These are phyloP conservation scores for Malthinus flaveolus DNA, from an alignment of 2,888 invertebrate species.

Conservation along the genomic window DNA sequence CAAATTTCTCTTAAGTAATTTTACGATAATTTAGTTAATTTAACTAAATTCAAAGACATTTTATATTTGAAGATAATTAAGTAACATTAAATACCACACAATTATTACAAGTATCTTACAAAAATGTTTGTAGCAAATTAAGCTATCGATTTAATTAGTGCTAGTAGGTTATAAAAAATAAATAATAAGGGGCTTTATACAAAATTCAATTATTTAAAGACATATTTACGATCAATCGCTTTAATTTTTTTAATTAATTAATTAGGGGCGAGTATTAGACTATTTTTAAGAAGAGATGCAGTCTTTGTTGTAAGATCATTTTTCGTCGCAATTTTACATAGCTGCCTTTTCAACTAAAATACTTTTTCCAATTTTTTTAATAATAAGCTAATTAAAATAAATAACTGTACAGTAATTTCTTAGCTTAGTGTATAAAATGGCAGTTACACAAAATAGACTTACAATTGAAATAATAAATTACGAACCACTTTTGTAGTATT, in stretches of 20 bases:
- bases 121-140: slow-evolving; percentile 1
- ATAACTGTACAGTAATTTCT: slow-evolving; percentile 4
- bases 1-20: too few relatives aligned
- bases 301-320: neutral
- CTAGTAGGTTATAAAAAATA: neutral
- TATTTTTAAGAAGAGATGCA: neutral
- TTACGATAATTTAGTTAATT: too few relatives aligned
- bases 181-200: slow-evolving; percentile 3
- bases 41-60: neutral
- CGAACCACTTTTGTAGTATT: neutral
- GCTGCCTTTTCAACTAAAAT: slow-evolving; percentile 1
- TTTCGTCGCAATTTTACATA: neutral
- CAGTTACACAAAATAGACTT: slow-evolving; percentile 14
- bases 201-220: neutral
- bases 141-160: neutral
- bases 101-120: slow-evolving; percentile 6
- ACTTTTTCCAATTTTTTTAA: neutral
- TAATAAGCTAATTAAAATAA: slow-evolving; percentile 2
- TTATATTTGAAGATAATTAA: neutral
- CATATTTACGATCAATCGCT: too few relatives aligned
- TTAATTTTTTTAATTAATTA: too few relatives aligned
- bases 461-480: slow-evolving; percentile 12
- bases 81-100: slow-evolving; percentile 2
- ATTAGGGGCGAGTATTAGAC: too few relatives aligned
- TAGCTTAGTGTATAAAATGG: slow-evolving; percentile 14